phyloP scores from a whole-genome alignment of 37 sponge, comb jelly and placozoan genomes.

The Geodia barretti region DNA sequence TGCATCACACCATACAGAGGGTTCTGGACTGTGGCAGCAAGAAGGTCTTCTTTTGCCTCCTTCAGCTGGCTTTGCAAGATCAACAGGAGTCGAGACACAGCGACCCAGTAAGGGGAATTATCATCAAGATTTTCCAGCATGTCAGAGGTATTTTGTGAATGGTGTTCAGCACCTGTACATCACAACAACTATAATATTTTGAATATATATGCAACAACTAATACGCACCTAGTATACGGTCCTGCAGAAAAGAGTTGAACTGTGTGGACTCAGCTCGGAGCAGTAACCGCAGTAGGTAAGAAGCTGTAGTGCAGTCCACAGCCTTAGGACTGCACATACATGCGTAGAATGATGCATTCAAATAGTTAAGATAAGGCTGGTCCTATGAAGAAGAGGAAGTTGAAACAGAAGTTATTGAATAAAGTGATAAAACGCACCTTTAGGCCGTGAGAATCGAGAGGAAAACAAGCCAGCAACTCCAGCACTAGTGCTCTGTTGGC shows the following conservation, averaged over 20 bases:
- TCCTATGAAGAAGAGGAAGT: too few relatives aligned
- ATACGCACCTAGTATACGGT: too few relatives aligned
- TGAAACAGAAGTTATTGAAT: too few relatives aligned
- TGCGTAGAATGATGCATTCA: slow-evolving; percentile 6
- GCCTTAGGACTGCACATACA: slow-evolving; percentile 52
- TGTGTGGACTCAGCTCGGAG: not conserved
- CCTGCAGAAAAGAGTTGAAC: slow-evolving; percentile 1
- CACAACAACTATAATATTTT: too few relatives aligned
- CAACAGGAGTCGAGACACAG: not conserved
- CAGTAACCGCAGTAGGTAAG: slow-evolving; percentile 38
- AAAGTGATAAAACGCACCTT: too few relatives aligned
- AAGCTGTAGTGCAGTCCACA: slow-evolving; percentile 50
- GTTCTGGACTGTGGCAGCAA: slow-evolving; percentile 47
- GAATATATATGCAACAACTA: too few relatives aligned
- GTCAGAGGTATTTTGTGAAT: too few relatives aligned
- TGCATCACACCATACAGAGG: slow-evolving; percentile 82
- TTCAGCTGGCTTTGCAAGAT: slow-evolving; percentile 37
- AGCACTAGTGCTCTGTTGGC: slow-evolving; percentile 45
- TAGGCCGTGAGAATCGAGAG: slow-evolving; percentile 19
- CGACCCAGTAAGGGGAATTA: not conserved
- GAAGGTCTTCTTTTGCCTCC: slow-evolving; percentile 23
- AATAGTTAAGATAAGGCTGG: too few relatives aligned
- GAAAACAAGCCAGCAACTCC: slow-evolving; percentile 28
- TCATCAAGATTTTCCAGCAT: too few relatives aligned
- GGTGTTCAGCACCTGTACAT: too few relatives aligned